These are phyloP conservation scores for Trinorchestia longiramus DNA, from an alignment of 1,140 invertebrate genomes.

Conservation along the genomic window DNA sequence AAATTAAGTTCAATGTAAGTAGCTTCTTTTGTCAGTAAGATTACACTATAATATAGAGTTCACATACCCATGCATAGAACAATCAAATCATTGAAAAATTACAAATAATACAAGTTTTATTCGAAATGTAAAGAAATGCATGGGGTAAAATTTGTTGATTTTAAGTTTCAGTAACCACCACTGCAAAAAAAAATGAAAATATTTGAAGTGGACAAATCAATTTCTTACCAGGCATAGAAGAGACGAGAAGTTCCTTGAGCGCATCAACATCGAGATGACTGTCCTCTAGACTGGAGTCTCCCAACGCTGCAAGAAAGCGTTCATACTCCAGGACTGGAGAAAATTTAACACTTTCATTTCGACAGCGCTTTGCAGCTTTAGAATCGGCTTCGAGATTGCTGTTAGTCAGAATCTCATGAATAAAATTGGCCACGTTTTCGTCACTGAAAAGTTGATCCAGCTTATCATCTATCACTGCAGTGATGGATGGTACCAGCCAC, in stretches of 20 bases:
- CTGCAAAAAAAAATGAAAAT: not conserved
- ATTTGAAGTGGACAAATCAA: not conserved
- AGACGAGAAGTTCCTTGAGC: not conserved
- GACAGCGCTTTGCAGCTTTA: not conserved
- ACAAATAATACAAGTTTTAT: not conserved
- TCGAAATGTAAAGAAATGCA: too few species aligned
- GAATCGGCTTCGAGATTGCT: not conserved
- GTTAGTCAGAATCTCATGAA: not conserved
- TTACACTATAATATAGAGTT: too few species aligned
- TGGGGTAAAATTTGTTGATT: too few species aligned
- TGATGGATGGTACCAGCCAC: constrained; percentile 27
- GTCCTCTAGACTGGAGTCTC: not conserved
- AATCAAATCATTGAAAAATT: too few species aligned
- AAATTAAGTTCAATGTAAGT: too few species aligned
- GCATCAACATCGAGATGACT: constrained; percentile 16
- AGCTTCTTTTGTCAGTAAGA: too few species aligned
- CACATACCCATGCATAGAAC: too few species aligned
- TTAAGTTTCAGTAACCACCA: too few species aligned
- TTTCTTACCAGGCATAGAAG: not conserved
- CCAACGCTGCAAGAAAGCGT: not conserved
- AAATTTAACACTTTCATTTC: not conserved
- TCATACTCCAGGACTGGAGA: not conserved
- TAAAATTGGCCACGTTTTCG: constrained; percentile 6
- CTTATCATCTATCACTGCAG: not conserved
- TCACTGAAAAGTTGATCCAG: constrained; percentile 10